phyloP scores from a whole-genome alignment of 2,888 invertebrate species.

The Drosophila barbarae region DNA sequence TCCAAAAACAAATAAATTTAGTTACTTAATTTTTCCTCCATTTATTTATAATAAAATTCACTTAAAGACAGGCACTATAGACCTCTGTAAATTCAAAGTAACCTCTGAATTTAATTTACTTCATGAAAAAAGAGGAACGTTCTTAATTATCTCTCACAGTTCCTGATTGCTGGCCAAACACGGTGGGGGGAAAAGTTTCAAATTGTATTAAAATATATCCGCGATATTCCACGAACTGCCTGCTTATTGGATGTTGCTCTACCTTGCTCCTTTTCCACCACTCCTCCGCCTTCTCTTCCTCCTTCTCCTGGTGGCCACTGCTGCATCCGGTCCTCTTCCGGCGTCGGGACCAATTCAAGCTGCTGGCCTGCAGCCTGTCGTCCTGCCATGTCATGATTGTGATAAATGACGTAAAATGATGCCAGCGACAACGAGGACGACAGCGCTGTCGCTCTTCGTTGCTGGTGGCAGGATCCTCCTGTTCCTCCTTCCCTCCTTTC shows the following conservation, averaged over 20 bases:
- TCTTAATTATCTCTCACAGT: slow-evolving; percentile 43
- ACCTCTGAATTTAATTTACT: slow-evolving; percentile 20
- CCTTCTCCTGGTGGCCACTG: slow-evolving; percentile 12
- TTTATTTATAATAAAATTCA: neutral
- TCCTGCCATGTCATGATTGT: slow-evolving; percentile 67
- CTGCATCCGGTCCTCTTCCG: slow-evolving; percentile 20
- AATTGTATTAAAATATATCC: slow-evolving; percentile 57
- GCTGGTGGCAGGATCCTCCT: slow-evolving; percentile 38
- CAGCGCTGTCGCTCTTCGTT: slow-evolving; percentile 61
- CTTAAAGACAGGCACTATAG: neutral
- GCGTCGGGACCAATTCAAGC: slow-evolving; percentile 28
- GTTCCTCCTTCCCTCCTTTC: slow-evolving; percentile 1
- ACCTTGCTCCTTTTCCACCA: neutral
- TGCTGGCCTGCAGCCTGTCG: slow-evolving; percentile 48
- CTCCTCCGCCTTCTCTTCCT: neutral
- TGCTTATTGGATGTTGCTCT: slow-evolving; percentile 26
- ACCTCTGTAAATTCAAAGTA: neutral
- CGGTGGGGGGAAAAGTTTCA: slow-evolving; percentile 27
- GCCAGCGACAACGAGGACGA: slow-evolving; percentile 67
- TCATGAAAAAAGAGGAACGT: slow-evolving; percentile 35
- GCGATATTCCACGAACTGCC: slow-evolving; percentile 33
- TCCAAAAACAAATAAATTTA: neutral
- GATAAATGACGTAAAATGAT: slow-evolving; percentile 75
- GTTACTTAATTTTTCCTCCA: neutral
- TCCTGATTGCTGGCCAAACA: slow-evolving; percentile 57